Base-by-base conservation (phyloP, 2,888 invertebrate genomes). In the Oeneis ivallda region DNA sequence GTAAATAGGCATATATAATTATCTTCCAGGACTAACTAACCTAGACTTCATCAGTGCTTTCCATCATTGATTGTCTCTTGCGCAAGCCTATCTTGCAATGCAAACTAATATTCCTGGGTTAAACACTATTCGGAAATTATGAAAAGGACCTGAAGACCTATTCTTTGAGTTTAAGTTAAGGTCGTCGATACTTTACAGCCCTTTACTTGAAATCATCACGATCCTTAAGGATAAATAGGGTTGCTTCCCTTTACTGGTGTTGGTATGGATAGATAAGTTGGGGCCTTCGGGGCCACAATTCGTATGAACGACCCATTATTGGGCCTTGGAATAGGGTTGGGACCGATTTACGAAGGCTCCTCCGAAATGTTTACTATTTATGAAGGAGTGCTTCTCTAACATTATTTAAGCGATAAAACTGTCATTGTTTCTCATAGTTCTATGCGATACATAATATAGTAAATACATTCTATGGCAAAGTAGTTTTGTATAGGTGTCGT, bases 211-310 rank as follows among this genome's bases (percentile, higher is more conserved):
- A 47, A 59, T 32, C 37, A 50, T 41, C n/a, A 41, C 61, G 26
- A 61, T 61, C 43, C 52, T 32, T 52, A 26, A 39, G 32, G n/a
- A n/a, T 50, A 41, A 39, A 50, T 50, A 60, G 60, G 49, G 39
- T 13, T 61, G n/a, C 39, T 5, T 52, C 37, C 19, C 61, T 41
- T 61, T 26, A 41, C 52, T 52, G 26, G n/a, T 52, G 34, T 61
- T 52, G 32, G 47, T 43, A 61, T 61, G 52, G 50, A 45, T 53
- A 62, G 53, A 54, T 62, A 62, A 62, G 54, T 62, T 62, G 53
- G 53, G 47, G 45, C 34, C 53, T 61, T 41, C 43, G 43, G 45
- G 43, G 62, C 62, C 53, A 62, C 62, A 54, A 62, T 34, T 62
- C 54, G 53, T 45, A 39, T 11, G 45, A 62, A 62, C 43, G 53